These are phyloP conservation scores for Bellardia pandia DNA, from an alignment of 2,888 invertebrate species.

Conservation along the genomic window DNA sequence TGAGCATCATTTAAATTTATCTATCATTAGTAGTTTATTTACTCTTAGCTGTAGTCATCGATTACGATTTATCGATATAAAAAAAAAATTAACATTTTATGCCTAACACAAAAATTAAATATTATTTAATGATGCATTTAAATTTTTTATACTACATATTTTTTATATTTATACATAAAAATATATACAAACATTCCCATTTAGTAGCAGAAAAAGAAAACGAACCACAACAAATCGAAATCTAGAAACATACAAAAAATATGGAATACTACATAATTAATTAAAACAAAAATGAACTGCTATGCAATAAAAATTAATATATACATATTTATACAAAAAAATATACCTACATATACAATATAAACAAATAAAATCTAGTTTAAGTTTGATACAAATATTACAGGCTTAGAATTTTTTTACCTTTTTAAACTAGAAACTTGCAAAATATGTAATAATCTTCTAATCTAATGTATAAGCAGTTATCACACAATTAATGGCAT, in stretches of 20 bases:
- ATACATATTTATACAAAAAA: conserved; percentile 1
- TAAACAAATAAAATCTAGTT: conserved; percentile 5
- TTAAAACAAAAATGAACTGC: conserved; percentile 49
- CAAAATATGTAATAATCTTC: conserved; percentile 27
- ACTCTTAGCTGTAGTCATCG: conserved; percentile 57
- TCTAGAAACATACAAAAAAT: conserved; percentile 31
- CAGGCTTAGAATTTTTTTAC: conserved; percentile 60
- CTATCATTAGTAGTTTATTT: conserved; percentile 59
- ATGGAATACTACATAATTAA: conserved; percentile 7
- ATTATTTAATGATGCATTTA: conserved; percentile 61
- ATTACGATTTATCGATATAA: conserved; percentile 58
- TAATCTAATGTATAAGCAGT: not conserved
- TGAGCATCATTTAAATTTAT: conserved; percentile 21
- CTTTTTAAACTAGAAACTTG: conserved; percentile 43
- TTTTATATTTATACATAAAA: conserved; percentile 55
- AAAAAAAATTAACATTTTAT: conserved; percentile 46
- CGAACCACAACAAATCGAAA: conserved; percentile 19
- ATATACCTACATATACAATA: conserved; percentile 26
- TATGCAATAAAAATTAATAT: conserved; percentile 57
- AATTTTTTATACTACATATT: conserved; percentile 64
- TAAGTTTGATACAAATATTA: conserved; percentile 54
- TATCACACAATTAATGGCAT: conserved; percentile 27
- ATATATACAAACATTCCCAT: conserved; percentile 66
- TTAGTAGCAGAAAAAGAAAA: conserved; percentile 11
- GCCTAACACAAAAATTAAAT: conserved; percentile 35